Conservation (phyloP, 2,888 invertebrate species). For the Nephrotoma appendiculata region DNA sequence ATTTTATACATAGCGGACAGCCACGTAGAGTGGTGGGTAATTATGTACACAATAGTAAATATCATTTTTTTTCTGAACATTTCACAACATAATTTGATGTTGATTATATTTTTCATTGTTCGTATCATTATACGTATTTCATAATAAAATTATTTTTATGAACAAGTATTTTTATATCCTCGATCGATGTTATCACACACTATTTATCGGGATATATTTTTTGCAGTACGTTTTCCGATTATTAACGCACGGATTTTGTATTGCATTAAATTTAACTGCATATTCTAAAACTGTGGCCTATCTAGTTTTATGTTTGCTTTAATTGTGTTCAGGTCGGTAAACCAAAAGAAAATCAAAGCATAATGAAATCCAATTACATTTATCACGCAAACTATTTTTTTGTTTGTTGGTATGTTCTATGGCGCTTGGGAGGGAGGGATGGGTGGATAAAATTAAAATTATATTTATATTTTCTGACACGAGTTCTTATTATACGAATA, state of each 20-base stretch:
- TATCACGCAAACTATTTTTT: not conserved
- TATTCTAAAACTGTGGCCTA: too few relatives aligned
- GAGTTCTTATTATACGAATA: not conserved
- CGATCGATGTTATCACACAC: too few relatives aligned
- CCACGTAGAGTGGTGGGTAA: not conserved
- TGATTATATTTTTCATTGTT: not conserved
- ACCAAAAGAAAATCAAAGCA: not conserved
- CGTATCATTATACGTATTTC: not conserved
- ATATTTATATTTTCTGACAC: not conserved
- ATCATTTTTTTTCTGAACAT: not conserved
- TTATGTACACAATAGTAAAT: not conserved
- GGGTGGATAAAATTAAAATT: not conserved
- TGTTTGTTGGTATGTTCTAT: not conserved
- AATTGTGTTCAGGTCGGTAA: not conserved
- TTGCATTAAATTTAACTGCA: too few relatives aligned
- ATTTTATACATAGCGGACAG: not conserved
- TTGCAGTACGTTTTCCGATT: too few relatives aligned
- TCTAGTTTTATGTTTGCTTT: not conserved
- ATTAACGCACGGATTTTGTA: too few relatives aligned
- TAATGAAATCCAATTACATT: not conserved
- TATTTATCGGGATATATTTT: too few relatives aligned
- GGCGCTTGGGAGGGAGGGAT: too few relatives aligned
- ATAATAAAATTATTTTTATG: not conserved
- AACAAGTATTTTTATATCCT: too few relatives aligned
- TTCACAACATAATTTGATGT: not conserved